Evolutionary conservation across 2,888 invertebrate species (phyloP).

Genomic region (Drosophila niveifrons): DNA sequence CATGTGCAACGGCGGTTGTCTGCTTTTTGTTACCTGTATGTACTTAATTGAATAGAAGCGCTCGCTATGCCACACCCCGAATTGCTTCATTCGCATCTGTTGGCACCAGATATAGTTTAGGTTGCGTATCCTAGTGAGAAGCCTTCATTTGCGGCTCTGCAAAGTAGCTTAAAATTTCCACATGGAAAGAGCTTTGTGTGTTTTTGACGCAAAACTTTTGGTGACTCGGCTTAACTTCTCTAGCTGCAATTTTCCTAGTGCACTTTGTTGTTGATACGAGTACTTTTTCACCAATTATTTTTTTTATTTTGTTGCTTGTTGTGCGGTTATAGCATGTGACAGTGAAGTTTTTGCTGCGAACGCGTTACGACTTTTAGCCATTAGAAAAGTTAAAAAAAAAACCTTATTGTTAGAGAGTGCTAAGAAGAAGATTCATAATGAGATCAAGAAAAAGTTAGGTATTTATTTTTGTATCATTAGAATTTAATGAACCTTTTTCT

Average conservation of each 20-base stretch:
- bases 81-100: conserved; percentile 9
- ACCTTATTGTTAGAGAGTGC: conserved; percentile 17
- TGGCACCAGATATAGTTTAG: conserved; percentile 26
- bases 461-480: conserved; percentile 25
- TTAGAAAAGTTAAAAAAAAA: conserved; percentile 51
- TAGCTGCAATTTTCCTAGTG: conserved; percentile 42
- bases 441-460: conserved; percentile 19
- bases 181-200: conserved; percentile 36
- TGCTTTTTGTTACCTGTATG: conserved; percentile 41
- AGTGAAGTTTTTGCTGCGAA: conserved; percentile 59
- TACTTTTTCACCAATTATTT: neutral
- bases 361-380: conserved; percentile 71
- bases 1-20: conserved; percentile 23
- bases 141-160: conserved; percentile 36
- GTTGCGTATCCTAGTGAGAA: conserved; percentile 20
- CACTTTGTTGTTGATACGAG: conserved; percentile 18
- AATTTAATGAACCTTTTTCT: conserved; percentile 24
- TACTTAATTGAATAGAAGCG: conserved; percentile 52
- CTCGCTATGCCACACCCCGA: neutral
- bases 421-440: conserved; percentile 30
- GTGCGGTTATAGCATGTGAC: conserved; percentile 37
- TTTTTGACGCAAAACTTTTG: conserved; percentile 58
- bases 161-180: conserved; percentile 69
- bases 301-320: conserved; percentile 1
- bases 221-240: conserved; percentile 62